Evolutionary conservation across 2,113 vertebrate species (phyloP).

Genomic region (Lamprotornis superbus): DNA sequence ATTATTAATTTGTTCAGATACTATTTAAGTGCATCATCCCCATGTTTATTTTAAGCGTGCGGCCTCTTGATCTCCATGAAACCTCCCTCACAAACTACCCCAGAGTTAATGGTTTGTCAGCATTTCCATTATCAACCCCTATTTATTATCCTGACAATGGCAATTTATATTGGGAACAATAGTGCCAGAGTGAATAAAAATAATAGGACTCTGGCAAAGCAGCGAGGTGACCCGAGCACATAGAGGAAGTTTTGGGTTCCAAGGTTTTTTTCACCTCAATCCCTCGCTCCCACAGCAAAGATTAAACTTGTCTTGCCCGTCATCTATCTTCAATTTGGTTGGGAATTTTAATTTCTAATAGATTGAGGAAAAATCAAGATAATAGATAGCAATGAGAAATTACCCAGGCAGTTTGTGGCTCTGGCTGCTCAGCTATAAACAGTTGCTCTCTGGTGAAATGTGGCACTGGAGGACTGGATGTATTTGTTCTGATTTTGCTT

Average conservation of each 20-base stretch:
- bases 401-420: neutral
- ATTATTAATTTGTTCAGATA: neutral
- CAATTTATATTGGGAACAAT: constrained; percentile 70
- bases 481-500: neutral
- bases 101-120: constrained; percentile 52
- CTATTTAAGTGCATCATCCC: neutral
- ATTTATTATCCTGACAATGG: constrained; percentile 65
- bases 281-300: constrained; percentile 20
- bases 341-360: constrained; percentile 38
- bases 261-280: neutral
- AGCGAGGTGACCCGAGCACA: constrained; percentile 41
- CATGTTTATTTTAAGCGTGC: neutral
- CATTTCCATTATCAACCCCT: constrained; percentile 56
- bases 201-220: constrained; percentile 5
- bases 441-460: neutral
- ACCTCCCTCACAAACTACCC: neutral
- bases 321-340: constrained; percentile 31
- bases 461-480: neutral
- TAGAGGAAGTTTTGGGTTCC: neutral
- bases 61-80: neutral
- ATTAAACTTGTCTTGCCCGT: constrained; percentile 1
- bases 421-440: neutral
- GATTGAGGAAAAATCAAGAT: constrained; percentile 18
- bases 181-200: constrained; percentile 59
- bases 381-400: constrained; percentile 20